These are phyloP conservation scores for Drosophila oshimai DNA, from an alignment of 1,140 invertebrate species.

Conservation along the genomic window DNA sequence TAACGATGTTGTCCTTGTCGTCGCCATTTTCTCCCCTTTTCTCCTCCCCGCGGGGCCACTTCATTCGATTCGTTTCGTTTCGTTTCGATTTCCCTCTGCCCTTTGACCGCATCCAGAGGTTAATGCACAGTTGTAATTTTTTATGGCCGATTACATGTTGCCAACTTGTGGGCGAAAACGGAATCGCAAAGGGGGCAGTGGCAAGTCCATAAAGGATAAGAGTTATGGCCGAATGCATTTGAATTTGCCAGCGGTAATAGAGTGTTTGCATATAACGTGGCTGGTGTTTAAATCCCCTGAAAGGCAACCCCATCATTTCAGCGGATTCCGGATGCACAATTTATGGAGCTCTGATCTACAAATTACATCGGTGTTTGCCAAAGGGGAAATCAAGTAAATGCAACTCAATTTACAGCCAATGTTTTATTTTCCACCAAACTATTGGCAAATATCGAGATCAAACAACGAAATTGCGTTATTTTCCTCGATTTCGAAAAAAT, in stretches of 20 bases:
- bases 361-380: background rate
- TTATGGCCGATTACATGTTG: slow-evolving; percentile 78
- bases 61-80: slow-evolving; percentile 48
- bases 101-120: slow-evolving; percentile 54
- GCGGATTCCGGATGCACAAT: background rate
- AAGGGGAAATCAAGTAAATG: slow-evolving; percentile 1
- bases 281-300: slow-evolving; percentile 18
- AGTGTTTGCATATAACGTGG: slow-evolving; percentile 38
- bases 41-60: background rate
- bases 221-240: slow-evolving; percentile 76
- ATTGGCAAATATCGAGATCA: background rate
- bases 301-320: background rate
- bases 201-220: slow-evolving; percentile 72
- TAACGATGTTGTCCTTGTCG: slow-evolving; percentile 63
- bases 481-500: background rate
- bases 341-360: slow-evolving; percentile 19
- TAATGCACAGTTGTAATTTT: slow-evolving; percentile 80
- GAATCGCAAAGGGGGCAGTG: background rate
- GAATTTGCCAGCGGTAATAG: slow-evolving; percentile 62
- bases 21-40: background rate
- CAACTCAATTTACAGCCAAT: background rate
- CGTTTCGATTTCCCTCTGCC: slow-evolving; percentile 38
- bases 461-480: too few species aligned
- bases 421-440: background rate
- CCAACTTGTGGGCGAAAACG: slow-evolving; percentile 52